phyloP scores from a whole-genome alignment of 2,797 vertebrate species.

The Thaleichthys pacificus region DNA sequence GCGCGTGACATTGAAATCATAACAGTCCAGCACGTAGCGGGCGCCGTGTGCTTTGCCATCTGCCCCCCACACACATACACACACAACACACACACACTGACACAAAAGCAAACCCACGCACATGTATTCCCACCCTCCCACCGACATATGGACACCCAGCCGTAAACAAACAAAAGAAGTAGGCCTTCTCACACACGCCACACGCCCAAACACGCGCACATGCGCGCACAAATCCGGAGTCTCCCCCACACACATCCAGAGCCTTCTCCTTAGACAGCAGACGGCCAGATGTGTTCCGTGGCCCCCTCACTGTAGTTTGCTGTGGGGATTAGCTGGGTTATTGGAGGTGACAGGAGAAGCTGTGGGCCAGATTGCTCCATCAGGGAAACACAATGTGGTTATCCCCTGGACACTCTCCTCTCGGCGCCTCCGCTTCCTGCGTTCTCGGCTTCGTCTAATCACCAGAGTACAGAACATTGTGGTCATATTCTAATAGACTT shows the following conservation, averaged over 20 bases:
- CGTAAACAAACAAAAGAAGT: neutral
- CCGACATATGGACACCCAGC: neutral
- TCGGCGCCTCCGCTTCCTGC: neutral
- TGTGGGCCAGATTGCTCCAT: conserved; percentile 21
- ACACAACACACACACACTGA: neutral
- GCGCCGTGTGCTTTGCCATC: neutral
- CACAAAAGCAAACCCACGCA: neutral
- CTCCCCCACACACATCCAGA: neutral
- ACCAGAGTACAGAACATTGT: neutral
- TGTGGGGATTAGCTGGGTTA: conserved; percentile 17
- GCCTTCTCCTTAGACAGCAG: neutral
- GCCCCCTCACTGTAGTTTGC: conserved; percentile 2
- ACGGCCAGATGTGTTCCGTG: neutral
- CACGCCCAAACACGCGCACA: neutral
- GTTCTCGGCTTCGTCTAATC: neutral
- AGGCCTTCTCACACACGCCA: neutral
- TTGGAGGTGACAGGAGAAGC: conserved; percentile 21
- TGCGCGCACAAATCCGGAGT: neutral
- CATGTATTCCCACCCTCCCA: no score
- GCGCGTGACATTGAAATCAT: neutral
- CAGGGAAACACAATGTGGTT: conserved; percentile 14
- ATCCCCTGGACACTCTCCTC: conserved; percentile 2
- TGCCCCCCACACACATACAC: neutral
- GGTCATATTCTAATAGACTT: neutral
- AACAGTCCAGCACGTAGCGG: neutral